Conservation (phyloP, 2,113 vertebrate species). For the Fukomys damarensis region DNA sequence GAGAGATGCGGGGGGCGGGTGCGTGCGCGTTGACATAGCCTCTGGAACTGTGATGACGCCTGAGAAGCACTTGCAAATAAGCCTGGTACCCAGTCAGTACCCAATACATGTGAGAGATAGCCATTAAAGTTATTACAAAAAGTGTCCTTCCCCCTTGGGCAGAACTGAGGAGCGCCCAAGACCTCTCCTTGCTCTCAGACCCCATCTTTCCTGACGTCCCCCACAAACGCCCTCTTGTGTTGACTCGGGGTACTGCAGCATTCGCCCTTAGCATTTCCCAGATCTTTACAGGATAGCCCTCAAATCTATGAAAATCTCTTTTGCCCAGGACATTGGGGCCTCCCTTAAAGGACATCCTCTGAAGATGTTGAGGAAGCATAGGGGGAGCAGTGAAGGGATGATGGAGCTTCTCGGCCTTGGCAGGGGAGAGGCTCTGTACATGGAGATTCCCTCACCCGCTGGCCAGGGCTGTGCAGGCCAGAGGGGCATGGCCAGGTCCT, state of each 20-base stretch:
- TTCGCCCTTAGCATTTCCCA: neutral
- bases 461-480: neutral
- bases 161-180: neutral
- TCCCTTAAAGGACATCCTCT: neutral
- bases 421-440: neutral
- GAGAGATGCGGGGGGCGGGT: too few species aligned
- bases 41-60: neutral
- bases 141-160: neutral
- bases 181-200: neutral
- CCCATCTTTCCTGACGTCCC: neutral
- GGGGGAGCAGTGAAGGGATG: neutral
- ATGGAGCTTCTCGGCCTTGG: neutral
- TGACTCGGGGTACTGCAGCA: neutral
- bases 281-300: too few species aligned
- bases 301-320: neutral
- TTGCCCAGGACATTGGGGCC: neutral
- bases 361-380: neutral
- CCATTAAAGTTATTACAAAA: neutral
- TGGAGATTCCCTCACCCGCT: neutral
- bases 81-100: too few species aligned
- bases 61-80: neutral
- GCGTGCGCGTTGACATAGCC: neutral
- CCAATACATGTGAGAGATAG: neutral
- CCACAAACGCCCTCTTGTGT: accelerated
- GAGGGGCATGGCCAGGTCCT: neutral